phyloP scores from a whole-genome alignment of 2,113 vertebrate species.

The Pluvianellus socialis region DNA sequence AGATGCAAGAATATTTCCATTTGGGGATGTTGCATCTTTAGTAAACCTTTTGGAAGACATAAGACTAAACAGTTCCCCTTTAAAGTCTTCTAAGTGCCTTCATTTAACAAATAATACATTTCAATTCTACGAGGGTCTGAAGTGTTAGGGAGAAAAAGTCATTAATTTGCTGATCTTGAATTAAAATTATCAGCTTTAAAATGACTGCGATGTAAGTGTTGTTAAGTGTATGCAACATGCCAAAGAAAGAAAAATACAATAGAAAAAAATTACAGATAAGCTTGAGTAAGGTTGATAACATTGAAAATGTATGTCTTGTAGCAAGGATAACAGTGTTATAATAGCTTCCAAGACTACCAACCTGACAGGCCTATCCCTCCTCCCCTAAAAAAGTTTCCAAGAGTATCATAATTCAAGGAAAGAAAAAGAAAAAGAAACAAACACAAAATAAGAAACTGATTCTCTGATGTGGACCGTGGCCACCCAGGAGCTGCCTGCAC shows the following conservation, averaged over 20 bases:
- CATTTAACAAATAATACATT: not conserved
- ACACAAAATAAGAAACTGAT: not conserved
- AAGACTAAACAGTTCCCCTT: not conserved
- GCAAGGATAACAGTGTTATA: not conserved
- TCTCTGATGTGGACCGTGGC: not conserved
- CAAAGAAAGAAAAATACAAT: not conserved
- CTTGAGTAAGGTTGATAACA: not conserved
- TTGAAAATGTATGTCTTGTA: not conserved
- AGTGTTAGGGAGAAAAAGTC: not conserved
- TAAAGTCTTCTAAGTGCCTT: not conserved
- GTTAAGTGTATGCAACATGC: not conserved
- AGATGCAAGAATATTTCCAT: not conserved
- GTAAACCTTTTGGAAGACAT: not conserved
- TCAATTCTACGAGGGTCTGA: not conserved
- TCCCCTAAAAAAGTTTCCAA: not conserved
- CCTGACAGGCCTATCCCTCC: not conserved
- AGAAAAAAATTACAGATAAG: not conserved
- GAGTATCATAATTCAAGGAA: not conserved
- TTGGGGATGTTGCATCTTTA: not conserved
- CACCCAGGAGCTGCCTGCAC: not conserved
- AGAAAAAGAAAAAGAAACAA: not conserved
- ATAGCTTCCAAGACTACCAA: not conserved
- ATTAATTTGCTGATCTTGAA: not conserved
- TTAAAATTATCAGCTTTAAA: not conserved
- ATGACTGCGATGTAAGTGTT: not conserved